phyloP scores from a whole-genome alignment of 2,888 invertebrate genomes.

The Nomada goodeniana region DNA sequence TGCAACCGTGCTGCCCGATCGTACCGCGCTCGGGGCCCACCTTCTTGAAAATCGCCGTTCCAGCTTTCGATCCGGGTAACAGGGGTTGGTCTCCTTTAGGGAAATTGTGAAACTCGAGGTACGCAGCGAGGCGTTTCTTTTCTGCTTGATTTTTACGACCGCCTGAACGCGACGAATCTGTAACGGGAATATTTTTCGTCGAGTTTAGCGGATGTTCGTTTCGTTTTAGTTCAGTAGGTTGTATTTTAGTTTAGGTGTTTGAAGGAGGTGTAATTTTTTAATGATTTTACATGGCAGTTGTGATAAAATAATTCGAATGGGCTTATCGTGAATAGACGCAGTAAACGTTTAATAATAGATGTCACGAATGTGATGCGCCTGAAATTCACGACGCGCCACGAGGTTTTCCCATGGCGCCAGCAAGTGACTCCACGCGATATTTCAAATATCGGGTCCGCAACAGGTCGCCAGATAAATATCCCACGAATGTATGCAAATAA shows the following conservation, averaged over 20 bases:
- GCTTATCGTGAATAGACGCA: background rate
- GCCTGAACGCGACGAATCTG: too few species aligned
- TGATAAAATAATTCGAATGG: background rate
- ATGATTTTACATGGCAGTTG: background rate
- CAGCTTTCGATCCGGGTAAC: slow-evolving; percentile 61
- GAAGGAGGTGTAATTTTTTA: too few species aligned
- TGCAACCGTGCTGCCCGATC: slow-evolving; percentile 42
- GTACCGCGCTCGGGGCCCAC: slow-evolving; percentile 53
- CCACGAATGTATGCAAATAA: background rate
- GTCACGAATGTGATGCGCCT: background rate
- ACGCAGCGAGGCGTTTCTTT: too few species aligned
- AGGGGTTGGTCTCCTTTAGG: slow-evolving; percentile 31
- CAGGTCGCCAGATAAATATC: background rate
- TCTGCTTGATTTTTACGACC: too few species aligned
- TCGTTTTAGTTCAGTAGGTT: background rate
- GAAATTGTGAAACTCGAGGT: slow-evolving; percentile 16
- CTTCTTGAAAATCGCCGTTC: slow-evolving; percentile 51
- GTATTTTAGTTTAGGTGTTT: background rate
- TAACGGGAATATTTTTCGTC: background rate
- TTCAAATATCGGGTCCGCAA: slow-evolving; percentile 5
- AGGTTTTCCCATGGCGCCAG: slow-evolving; percentile 25
- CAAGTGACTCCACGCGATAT: slow-evolving; percentile 6
- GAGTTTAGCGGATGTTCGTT: background rate
- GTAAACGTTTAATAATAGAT: background rate
- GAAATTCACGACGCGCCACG: background rate